Evolutionary conservation across 2,888 invertebrate species (phyloP).

Genomic region (Myathropa florea): DNA sequence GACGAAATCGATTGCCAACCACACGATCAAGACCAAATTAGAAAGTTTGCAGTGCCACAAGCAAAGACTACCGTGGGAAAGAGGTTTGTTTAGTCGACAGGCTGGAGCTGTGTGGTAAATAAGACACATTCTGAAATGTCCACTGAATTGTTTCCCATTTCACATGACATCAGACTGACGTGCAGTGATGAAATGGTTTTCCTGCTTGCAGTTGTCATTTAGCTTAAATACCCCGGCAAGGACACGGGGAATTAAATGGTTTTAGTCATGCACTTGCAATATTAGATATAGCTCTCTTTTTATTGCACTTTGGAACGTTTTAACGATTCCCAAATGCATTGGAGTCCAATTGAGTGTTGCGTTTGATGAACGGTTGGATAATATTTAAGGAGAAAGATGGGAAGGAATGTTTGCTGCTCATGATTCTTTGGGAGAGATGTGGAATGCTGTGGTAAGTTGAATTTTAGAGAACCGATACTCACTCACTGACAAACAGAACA

Average conservation of each 20-base stretch:
- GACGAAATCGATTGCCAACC: no score
- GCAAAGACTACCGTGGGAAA: background rate
- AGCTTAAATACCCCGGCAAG: background rate
- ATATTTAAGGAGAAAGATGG: background rate
- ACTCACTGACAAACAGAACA: no score
- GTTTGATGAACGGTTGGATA: background rate
- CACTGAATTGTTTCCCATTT: background rate
- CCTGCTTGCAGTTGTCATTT: background rate
- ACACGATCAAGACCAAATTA: no score
- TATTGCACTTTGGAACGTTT: conserved; percentile 21
- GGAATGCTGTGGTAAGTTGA: no score
- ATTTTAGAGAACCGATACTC: no score
- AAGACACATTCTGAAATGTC: background rate
- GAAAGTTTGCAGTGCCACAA: background rate
- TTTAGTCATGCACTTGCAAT: conserved; percentile 30
- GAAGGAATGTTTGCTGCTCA: no score
- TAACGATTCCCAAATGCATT: background rate
- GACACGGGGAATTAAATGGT: conserved; percentile 11
- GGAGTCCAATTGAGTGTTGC: background rate
- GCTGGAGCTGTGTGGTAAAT: no score
- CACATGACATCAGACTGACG: background rate
- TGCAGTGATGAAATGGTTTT: background rate
- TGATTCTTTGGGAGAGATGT: no score
- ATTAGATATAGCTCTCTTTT: background rate
- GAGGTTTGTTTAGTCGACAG: background rate